Evolutionary conservation across 2,113 vertebrate genomes (phyloP), one percentile per base, ranked within the genome.

Genomic region (Myiagra hebetior): DNA sequence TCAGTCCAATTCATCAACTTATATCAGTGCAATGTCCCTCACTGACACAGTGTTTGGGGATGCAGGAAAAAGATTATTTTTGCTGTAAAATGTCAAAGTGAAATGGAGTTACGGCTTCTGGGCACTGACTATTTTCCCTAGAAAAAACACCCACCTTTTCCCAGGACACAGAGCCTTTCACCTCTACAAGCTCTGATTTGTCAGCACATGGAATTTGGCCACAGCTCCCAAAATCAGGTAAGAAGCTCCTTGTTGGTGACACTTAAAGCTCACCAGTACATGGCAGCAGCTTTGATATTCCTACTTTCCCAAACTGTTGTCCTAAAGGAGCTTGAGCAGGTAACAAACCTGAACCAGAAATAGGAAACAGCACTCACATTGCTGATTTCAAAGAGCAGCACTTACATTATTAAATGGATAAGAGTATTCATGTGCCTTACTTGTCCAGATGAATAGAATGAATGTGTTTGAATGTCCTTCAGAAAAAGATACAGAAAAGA

Each of bases 401-500:
- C 86, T 65, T 55, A 28, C 3, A 44, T 74, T 62, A 80, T n/a
- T 77, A 67, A 92, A 52, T 28, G 26, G 39, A 55, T 65, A 69
- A 70, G 46, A 77, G 33, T 46, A 91, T 63, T 84, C 68, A 59
- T 15, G 20, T 53, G 57, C 67, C 33, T 86, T 57, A 53, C 75
- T 80, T 91, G 35, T 46, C 63, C 65, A 59, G 55, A 62, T 67
- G 63, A 93, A 81, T 63, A 74, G 57, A 92, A 88, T 17, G 8
- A 83, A 47, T 37, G 30, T n/a, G 49, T 90, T 70, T 95, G 50
- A 91, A 93, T 1, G 5, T 53, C 86, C 39, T 93, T 92, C 72
- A 93, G 92, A 92, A 82, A 26, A 63, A 14, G n/a, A 62, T 15
- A 88, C 7, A 86, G 31, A 83, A 94, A 79, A 90, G 75, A 65